Evolutionary conservation across 2,113 vertebrate genomes (phyloP).

Genomic region (Microcebus lehilahytsara): DNA sequence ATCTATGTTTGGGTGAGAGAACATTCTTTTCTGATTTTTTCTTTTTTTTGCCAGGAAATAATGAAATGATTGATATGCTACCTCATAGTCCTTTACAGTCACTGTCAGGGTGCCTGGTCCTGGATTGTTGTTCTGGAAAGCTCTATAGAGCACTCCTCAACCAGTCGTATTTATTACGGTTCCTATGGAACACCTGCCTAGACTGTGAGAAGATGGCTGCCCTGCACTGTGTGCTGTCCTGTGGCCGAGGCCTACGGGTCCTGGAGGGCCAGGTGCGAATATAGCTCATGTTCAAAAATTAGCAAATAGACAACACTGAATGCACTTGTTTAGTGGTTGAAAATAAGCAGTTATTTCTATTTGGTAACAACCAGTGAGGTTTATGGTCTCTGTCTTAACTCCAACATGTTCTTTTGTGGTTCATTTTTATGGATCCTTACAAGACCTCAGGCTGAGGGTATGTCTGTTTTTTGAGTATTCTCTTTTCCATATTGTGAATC

Average conservation of each 20-base stretch:
- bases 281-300: background rate
- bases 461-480: background rate
- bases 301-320: background rate
- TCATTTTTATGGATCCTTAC: background rate
- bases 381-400: background rate
- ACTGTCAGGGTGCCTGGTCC: slow-evolving; percentile 72
- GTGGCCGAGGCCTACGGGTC: slow-evolving; percentile 58
- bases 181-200: slow-evolving; percentile 80
- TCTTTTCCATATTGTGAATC: slow-evolving; percentile 11
- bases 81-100: slow-evolving; percentile 72
- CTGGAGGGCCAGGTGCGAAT: slow-evolving; percentile 83
- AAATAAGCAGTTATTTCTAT: background rate
- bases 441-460: background rate
- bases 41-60: slow-evolving; percentile 74
- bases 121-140: slow-evolving; percentile 86
- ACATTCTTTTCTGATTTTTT: slow-evolving; percentile 43
- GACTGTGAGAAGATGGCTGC: slow-evolving; percentile 89
- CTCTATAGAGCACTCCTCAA: slow-evolving; percentile 83
- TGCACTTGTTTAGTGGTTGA: background rate
- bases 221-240: slow-evolving; percentile 91
- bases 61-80: slow-evolving; percentile 76
- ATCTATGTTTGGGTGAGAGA: background rate
- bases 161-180: slow-evolving; percentile 82
- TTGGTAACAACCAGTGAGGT: background rate
- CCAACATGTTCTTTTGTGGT: background rate